Evolutionary conservation across 2,797 vertebrate species (phyloP), one percentile per base, ranked within the genome.

Genomic region (Acropternis orthonyx): DNA sequence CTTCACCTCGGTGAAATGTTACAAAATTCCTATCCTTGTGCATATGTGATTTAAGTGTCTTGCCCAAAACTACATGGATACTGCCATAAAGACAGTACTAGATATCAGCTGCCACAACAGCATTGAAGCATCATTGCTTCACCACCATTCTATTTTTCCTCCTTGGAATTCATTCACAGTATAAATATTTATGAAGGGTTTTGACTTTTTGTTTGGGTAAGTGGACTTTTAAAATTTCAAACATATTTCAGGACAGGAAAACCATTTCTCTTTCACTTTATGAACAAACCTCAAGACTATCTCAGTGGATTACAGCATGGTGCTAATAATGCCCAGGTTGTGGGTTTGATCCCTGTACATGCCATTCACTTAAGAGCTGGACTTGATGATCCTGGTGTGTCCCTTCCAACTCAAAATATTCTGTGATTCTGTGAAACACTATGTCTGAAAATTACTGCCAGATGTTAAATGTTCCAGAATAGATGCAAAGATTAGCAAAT

Each of bases 1-100:
- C 12, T 52, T 26, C 69, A 7, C 44, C 1, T 0, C 7, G 19
- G 21, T 6, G 2, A 82, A 85, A 55, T 3, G 36, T 5, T 26
- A 9, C 11, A 41, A 24, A 16, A 59, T 20, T 39, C 17, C 17
- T 54, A 1, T 62, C 28, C 14, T 66, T 69, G 9, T 28, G 15
- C 5, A 66, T 41, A 15, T n/a, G 26, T 14, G 8, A 12, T 46
- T 68, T 58, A 81, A 75, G 26, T 39, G 22, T 36, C 32, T 66
- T 91, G 16, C 6, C 17, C 22, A 69, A 69, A 89, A 51, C 71
- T 73, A n/a, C 18, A 20, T 20, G 4, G 41, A 23, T 37, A 9
- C 7, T 58, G 3, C 51, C 13, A 11, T 43, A 81, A 78, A 8
- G 9, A n/a, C 12, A 73, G 30, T 34, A 59, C 13, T 49, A 56